phyloP scores from a whole-genome alignment of 2,797 vertebrate species.

The Pseudochirops corinnae region DNA sequence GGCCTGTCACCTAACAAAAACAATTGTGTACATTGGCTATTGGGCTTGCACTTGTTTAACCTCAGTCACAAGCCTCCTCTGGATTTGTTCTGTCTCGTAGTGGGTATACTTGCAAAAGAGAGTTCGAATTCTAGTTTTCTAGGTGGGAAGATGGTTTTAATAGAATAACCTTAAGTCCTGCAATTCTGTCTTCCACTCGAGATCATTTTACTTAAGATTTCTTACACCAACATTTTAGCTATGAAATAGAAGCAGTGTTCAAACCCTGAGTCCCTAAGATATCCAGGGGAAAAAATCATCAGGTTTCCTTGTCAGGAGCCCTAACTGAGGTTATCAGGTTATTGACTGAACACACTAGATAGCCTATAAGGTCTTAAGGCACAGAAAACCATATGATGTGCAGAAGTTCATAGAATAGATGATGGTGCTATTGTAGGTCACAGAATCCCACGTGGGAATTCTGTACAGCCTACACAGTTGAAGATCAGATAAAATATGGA shows the following conservation, averaged over 20 bases:
- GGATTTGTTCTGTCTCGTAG: constrained; percentile 56
- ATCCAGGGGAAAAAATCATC: not conserved
- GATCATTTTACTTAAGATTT: not conserved
- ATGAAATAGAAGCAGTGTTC: not conserved
- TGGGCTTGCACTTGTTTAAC: constrained; percentile 33
- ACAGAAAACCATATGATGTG: not conserved
- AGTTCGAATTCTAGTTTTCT: constrained; percentile 59
- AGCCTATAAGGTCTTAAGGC: not conserved
- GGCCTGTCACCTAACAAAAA: constrained; percentile 19
- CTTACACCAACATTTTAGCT: not conserved
- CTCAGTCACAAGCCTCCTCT: constrained; percentile 49
- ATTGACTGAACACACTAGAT: not conserved
- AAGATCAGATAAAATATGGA: not conserved
- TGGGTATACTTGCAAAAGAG: constrained; percentile 47
- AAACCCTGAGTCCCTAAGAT: not conserved
- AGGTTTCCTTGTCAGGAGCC: not conserved
- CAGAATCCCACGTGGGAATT: not conserved
- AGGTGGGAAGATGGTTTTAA: not conserved
- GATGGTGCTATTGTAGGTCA: not conserved
- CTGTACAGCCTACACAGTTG: not conserved
- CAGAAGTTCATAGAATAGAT: not conserved
- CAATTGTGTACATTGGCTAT: not conserved
- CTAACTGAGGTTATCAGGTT: not conserved
- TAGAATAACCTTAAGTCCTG: not conserved
- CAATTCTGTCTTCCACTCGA: not conserved